phyloP scores from a whole-genome alignment of 2,113 vertebrate genomes.

The Chroicocephalus ridibundus region DNA sequence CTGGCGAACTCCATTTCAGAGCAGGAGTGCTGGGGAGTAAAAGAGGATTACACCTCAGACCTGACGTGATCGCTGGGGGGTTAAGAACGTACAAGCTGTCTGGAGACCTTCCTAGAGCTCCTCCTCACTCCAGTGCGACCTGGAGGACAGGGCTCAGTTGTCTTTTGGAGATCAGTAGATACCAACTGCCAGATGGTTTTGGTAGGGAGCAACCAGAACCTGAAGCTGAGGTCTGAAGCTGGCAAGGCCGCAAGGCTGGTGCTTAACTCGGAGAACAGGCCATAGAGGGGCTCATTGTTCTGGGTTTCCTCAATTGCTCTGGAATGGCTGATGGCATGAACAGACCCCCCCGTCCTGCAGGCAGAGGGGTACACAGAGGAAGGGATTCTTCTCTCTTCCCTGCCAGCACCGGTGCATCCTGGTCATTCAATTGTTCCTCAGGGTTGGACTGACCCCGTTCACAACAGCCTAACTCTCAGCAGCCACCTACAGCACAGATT shows the following conservation, averaged over 20 bases:
- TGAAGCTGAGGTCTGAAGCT: background rate
- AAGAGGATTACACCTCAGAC: background rate
- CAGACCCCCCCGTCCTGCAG: background rate
- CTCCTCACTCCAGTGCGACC: accelerated
- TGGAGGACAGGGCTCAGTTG: background rate
- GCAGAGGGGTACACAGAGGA: background rate
- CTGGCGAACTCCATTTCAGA: background rate
- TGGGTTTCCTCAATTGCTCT: background rate
- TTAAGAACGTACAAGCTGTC: background rate
- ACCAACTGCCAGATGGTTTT: background rate
- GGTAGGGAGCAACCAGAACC: background rate
- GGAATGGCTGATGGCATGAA: background rate
- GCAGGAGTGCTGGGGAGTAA: background rate
- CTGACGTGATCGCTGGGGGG: accelerated
- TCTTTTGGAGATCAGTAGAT: background rate
- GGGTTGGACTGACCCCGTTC: background rate
- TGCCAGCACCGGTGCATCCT: background rate
- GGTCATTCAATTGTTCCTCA: background rate
- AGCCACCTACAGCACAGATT: background rate
- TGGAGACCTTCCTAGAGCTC: background rate
- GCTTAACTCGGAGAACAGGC: background rate
- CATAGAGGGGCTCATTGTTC: background rate
- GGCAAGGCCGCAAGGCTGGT: background rate
- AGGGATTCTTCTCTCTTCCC: background rate
- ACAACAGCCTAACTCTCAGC: background rate